Percentiles rank a stretch among this genome's conserved stretches.
Conservation (phyloP, 2,797 vertebrate genomes). For the Rhinatrema bivittatum region DNA sequence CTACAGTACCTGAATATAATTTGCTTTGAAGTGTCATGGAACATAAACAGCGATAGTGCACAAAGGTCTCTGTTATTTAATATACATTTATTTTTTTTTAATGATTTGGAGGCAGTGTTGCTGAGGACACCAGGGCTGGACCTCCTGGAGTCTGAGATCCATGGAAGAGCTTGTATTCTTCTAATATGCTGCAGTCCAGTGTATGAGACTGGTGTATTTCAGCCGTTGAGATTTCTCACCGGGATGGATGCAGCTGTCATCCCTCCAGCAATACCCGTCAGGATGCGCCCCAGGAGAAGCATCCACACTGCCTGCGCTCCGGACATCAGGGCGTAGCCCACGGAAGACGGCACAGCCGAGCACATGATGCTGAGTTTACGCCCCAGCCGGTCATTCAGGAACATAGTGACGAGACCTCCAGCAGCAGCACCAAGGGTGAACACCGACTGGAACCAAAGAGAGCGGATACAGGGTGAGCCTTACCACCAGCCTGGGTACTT, state of each 20-base stretch:
- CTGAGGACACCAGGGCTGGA: too few species aligned
- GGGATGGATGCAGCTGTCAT: constrained; percentile 86
- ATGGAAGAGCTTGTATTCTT: too few species aligned
- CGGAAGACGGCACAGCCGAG: constrained; percentile 67
- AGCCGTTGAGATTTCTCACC: constrained; percentile 49
- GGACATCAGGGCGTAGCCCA: constrained; percentile 76
- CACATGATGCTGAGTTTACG: constrained; percentile 89
- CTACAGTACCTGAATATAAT: too few species aligned
- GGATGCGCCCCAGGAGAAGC: constrained; percentile 74
- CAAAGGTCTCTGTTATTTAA: too few species aligned
- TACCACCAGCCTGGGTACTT: too few species aligned
- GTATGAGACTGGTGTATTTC: too few species aligned
- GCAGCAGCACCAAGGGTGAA: constrained; percentile 75
- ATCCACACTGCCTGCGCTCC: constrained; percentile 67
- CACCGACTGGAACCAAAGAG: constrained; percentile 55
- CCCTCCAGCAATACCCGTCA: constrained; percentile 81
- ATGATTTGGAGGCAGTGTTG: too few species aligned
- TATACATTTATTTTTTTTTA: too few species aligned
- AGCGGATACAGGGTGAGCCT: background rate
- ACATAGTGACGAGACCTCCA: constrained; percentile 81
- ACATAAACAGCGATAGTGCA: too few species aligned
- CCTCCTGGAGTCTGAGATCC: too few species aligned
- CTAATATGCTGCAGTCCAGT: too few species aligned
- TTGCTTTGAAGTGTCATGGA: too few species aligned
- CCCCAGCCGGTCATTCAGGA: constrained; percentile 81